These are phyloP conservation scores for Acanthurus leucopareius DNA, from an alignment of 2,797 vertebrate species.

Conservation along the genomic window DNA sequence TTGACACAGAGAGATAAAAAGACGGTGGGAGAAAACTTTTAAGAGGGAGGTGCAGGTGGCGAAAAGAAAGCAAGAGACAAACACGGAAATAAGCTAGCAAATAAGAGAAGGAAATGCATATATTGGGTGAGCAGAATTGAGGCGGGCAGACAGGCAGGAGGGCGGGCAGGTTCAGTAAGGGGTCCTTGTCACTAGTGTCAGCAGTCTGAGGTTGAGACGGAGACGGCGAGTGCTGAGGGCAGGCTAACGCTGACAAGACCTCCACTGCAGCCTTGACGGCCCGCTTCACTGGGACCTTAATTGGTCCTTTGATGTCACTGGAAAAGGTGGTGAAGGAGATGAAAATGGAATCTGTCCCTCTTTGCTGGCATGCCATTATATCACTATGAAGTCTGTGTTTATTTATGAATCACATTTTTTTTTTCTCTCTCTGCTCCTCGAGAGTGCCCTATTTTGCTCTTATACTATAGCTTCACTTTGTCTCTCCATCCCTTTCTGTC, in stretches of 20 bases:
- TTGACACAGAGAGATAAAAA: constrained; percentile 73
- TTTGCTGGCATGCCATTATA: constrained; percentile 71
- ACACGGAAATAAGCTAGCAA: constrained; percentile 77
- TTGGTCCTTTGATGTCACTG: constrained; percentile 97
- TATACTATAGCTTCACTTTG: constrained; percentile 48
- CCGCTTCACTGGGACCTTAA: constrained; percentile 94
- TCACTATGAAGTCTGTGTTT: constrained; percentile 80
- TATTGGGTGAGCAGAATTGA: constrained; percentile 64
- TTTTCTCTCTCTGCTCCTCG: constrained; percentile 22
- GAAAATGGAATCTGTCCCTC: constrained; percentile 82
- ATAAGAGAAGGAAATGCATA: constrained; percentile 74
- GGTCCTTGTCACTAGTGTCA: constrained; percentile 84
- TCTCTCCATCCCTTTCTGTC: constrained; percentile 30
- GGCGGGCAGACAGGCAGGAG: constrained; percentile 77
- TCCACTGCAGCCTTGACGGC: constrained; percentile 90
- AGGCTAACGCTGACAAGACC: constrained; percentile 85
- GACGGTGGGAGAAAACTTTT: constrained; percentile 58
- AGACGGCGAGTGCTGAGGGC: constrained; percentile 83
- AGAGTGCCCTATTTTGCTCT: constrained; percentile 50
- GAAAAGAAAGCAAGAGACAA: constrained; percentile 32
- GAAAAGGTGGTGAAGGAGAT: constrained; percentile 87
- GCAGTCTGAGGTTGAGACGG: constrained; percentile 67
- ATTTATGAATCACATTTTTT: constrained; percentile 74
- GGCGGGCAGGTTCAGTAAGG: constrained; percentile 83
- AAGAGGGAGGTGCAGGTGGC: constrained; percentile 26